Evolutionary conservation across 2,888 invertebrate genomes (phyloP).

Genomic region (Ornithoptera priamus): DNA sequence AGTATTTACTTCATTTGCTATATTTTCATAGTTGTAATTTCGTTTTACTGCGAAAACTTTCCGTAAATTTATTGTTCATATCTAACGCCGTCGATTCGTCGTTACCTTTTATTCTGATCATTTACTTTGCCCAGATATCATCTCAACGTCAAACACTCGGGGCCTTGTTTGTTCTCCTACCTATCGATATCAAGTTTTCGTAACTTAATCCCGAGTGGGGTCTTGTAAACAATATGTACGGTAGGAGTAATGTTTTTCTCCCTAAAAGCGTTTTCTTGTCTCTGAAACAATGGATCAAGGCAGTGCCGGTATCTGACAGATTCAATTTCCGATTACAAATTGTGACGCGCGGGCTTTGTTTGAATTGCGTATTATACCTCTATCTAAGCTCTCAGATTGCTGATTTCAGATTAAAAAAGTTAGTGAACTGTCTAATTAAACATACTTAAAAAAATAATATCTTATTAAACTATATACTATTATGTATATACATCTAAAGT

Average conservation of each 20-base stretch:
- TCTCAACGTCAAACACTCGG: constrained; percentile 11
- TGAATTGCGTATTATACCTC: constrained; percentile 22
- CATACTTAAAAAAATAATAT: too few relatives aligned
- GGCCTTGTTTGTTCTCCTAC: constrained; percentile 14
- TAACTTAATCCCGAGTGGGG: constrained; percentile 32
- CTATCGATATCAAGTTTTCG: constrained; percentile 25
- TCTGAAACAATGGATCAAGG: constrained; percentile 43
- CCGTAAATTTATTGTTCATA: background rate
- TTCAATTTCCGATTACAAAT: constrained; percentile 58
- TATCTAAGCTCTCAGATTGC: constrained; percentile 12
- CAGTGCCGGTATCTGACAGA: constrained; percentile 49
- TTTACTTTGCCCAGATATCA: constrained; percentile 11
- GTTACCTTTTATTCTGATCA: constrained; percentile 5
- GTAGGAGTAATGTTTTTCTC: constrained; percentile 44
- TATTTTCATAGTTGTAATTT: background rate
- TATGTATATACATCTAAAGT: too few relatives aligned
- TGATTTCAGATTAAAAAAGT: background rate
- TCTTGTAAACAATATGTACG: constrained; percentile 44
- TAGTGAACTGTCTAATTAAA: background rate
- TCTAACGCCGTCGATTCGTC: background rate
- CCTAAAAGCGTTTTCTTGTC: constrained; percentile 65
- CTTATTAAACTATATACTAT: background rate
- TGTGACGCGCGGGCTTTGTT: constrained; percentile 31
- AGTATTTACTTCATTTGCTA: background rate
- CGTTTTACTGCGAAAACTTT: background rate